Evolutionary conservation across 2,113 vertebrate species (phyloP).

Genomic region (Mus musculus): GRCm39 chr3:61300501-61301000

Average conservation of each 20-base stretch:
- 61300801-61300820: neutral
- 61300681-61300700: neutral
- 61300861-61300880: neutral
- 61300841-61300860: neutral
- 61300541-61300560: neutral
- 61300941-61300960: neutral
- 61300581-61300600: neutral
- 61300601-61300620: neutral
- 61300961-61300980: neutral
- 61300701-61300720: neutral
- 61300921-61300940: neutral
- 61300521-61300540: neutral
- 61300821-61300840: conserved; percentile 29
- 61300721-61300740: neutral
- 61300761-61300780: conserved; percentile 20
- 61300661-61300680: neutral
- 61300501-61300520: neutral
- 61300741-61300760: neutral
- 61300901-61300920: neutral
- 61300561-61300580: neutral
- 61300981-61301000: neutral
- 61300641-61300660: no score
- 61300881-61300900: neutral
- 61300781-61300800: neutral
- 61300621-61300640: neutral